phyloP scores from a whole-genome alignment of 2,113 vertebrate species.

The Calcarius ornatus region DNA sequence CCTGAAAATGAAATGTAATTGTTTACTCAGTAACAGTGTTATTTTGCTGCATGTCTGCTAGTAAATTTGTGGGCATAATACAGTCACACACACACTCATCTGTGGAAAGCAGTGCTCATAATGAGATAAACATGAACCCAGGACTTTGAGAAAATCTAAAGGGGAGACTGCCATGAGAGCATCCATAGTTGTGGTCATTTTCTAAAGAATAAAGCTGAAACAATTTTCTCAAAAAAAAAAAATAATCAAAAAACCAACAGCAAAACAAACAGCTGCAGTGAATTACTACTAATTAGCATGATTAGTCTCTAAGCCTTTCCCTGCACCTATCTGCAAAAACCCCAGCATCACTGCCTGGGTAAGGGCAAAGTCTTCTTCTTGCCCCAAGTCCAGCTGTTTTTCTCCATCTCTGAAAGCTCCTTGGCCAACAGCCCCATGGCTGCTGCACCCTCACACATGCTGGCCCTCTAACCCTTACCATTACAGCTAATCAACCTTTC shows the following conservation, averaged over 20 bases:
- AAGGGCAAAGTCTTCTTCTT: not conserved
- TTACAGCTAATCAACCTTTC: not conserved
- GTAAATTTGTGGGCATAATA: not conserved
- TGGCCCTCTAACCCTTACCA: not conserved
- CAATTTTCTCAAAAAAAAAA: not conserved
- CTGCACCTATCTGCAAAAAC: not conserved
- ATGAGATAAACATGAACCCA: not conserved
- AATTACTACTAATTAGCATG: not conserved
- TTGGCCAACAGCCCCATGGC: not conserved
- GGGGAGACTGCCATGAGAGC: not conserved
- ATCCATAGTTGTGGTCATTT: not conserved
- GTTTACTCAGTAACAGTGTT: not conserved
- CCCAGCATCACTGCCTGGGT: not conserved
- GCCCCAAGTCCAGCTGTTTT: not conserved
- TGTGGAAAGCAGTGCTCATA: not conserved
- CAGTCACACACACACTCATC: not conserved
- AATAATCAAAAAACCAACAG: not conserved
- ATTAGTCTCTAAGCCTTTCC: not conserved
- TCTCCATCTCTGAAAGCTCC: not conserved
- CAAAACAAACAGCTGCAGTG: not conserved
- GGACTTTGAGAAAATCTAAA: not conserved
- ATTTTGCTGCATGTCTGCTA: not conserved
- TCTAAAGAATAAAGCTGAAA: not conserved
- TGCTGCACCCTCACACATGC: not conserved
- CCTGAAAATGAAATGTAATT: constrained; percentile 31